These are phyloP conservation scores for Eudasyphora cyanicolor DNA, from an alignment of 2,888 invertebrate species.

Conservation along the genomic window DNA sequence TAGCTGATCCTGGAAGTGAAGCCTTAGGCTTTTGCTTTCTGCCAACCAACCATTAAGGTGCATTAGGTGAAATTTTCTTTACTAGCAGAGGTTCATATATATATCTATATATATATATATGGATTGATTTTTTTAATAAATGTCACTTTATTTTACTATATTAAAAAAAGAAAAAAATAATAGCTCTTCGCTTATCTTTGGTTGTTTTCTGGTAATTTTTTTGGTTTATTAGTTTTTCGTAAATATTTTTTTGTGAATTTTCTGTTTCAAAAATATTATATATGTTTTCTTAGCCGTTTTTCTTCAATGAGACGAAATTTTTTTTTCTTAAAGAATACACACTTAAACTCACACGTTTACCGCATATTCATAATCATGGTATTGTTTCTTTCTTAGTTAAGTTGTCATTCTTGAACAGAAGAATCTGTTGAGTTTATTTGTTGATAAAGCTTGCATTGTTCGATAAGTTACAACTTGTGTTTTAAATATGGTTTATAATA, in stretches of 20 bases:
- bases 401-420: constrained; percentile 45
- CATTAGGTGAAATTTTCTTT: constrained; percentile 15
- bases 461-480: constrained; percentile 60
- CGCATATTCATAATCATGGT: constrained; percentile 51
- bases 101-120: background rate
- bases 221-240: background rate
- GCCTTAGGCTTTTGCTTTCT: constrained; percentile 48
- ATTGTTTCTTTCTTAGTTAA: constrained; percentile 42
- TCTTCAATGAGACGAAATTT: constrained; percentile 12
- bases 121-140: background rate
- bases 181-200: background rate
- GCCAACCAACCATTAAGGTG: constrained; percentile 28
- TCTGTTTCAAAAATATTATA: constrained; percentile 11
- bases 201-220: background rate
- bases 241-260: background rate
- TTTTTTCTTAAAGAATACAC: constrained; percentile 22
- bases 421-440: constrained; percentile 58
- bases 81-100: constrained; percentile 10
- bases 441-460: constrained; percentile 65
- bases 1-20: constrained; percentile 33
- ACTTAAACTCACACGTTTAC: constrained; percentile 56
- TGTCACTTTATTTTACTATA: constrained; percentile 13
- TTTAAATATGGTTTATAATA: constrained; percentile 62
- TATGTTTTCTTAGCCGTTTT: constrained; percentile 17
- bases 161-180: background rate